Percentiles rank a stretch among this genome's conserved stretches.
phyloP scores from a whole-genome alignment of 1,140 invertebrate genomes.

The Battus philenor region DNA sequence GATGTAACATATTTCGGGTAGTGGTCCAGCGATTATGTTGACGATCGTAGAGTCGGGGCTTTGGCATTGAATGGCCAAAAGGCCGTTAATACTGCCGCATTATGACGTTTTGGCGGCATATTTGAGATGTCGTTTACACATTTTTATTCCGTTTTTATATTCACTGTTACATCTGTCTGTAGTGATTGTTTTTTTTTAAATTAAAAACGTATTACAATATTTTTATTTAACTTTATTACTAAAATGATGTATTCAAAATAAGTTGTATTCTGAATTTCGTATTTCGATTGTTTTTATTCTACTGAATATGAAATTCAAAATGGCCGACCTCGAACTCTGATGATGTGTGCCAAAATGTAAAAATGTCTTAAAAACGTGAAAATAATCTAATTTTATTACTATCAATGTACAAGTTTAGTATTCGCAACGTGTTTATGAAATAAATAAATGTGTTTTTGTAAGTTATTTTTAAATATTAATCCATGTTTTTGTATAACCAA shows the following conservation, averaged over 20 bases:
- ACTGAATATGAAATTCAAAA: too few species aligned
- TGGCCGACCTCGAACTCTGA: not conserved
- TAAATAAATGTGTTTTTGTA: constrained; percentile 72
- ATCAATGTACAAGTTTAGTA: constrained; percentile 67
- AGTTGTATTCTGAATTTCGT: too few species aligned
- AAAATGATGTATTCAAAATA: too few species aligned
- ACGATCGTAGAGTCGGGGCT: not conserved
- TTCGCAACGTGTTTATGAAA: constrained; percentile 64
- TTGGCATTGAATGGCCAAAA: not conserved
- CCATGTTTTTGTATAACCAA: constrained; percentile 74
- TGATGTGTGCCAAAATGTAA: constrained; percentile 13
- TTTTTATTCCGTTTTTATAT: not conserved
- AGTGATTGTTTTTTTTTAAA: constrained; percentile 43
- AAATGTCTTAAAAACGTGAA: constrained; percentile 15
- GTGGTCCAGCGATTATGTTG: not conserved
- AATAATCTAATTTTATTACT: constrained; percentile 50
- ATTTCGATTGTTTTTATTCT: too few species aligned
- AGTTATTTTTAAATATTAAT: constrained; percentile 73
- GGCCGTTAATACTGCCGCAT: too few species aligned
- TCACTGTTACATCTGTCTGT: too few species aligned
- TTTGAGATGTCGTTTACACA: not conserved
- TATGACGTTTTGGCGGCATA: not conserved
- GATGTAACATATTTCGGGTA: not conserved
- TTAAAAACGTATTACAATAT: constrained; percentile 23
- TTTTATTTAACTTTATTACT: constrained; percentile 1